These are phyloP conservation scores for Pteria penguin DNA, from an alignment of 2,888 invertebrate genomes.

Conservation along the genomic window DNA sequence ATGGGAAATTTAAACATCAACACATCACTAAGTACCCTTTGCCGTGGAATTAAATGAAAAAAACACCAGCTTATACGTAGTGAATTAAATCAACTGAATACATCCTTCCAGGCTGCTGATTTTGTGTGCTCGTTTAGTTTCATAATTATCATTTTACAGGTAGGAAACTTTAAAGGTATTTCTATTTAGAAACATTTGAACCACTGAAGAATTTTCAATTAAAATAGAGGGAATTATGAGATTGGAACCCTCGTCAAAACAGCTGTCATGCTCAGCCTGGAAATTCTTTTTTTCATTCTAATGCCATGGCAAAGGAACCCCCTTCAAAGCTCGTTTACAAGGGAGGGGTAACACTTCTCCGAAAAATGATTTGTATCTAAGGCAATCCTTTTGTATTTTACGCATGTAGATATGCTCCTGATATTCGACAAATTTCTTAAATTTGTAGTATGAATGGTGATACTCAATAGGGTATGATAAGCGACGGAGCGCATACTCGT, in stretches of 20 bases:
- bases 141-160: background rate
- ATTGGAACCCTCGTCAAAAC: background rate
- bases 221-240: too few species aligned
- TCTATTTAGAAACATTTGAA: background rate
- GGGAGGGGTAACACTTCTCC: background rate
- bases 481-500: background rate
- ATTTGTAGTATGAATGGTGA: background rate
- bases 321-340: background rate
- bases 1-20: too few species aligned
- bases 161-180: background rate
- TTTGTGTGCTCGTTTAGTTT: background rate
- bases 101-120: background rate
- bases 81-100: background rate
- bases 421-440: background rate
- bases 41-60: background rate
- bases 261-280: too few species aligned
- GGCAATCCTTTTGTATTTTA: background rate
- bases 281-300: background rate
- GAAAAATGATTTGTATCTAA: background rate
- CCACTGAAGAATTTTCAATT: background rate
- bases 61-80: background rate
- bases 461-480: background rate
- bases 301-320: background rate
- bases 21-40: background rate
- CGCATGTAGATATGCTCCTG: background rate